Evolutionary conservation across 1,140 invertebrate species (phyloP).

Genomic region (Zaprionus camerounensis): DNA sequence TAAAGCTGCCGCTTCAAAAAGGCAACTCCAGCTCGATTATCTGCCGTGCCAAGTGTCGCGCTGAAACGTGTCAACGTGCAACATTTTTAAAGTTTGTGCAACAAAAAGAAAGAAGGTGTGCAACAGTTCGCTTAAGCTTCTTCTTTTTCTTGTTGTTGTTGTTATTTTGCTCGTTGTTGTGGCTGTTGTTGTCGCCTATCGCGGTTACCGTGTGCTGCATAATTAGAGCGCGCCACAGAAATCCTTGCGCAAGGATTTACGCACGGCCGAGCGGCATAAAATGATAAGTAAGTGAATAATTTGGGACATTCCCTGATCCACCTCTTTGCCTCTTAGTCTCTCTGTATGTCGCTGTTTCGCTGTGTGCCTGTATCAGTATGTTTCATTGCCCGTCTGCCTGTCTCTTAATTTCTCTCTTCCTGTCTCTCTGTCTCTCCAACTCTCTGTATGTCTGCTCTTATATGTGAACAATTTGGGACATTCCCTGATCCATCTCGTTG

Average conservation of each 20-base stretch:
- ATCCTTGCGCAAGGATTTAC: conserved; percentile 71
- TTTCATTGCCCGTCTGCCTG: no score
- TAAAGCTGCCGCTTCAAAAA: conserved; percentile 28
- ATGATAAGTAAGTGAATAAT: conserved; percentile 74
- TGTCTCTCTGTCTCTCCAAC: not conserved
- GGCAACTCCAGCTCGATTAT: conserved; percentile 8
- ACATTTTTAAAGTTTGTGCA: conserved; percentile 4
- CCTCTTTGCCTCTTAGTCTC: not conserved
- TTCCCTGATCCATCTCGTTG: not conserved
- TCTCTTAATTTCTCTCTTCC: not conserved
- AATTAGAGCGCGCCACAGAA: conserved; percentile 44
- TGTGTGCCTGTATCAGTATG: not conserved
- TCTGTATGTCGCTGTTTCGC: not conserved
- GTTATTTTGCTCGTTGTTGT: not conserved
- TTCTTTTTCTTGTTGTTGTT: not conserved
- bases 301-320: not conserved
- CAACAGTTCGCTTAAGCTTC: conserved; percentile 21
- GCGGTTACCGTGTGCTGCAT: conserved; percentile 41
- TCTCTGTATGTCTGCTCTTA: not conserved
- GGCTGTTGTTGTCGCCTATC: not conserved
- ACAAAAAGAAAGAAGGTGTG: not conserved
- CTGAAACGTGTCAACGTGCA: conserved; percentile 4
- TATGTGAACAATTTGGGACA: conserved; percentile 32
- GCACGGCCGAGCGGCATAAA: conserved; percentile 76
- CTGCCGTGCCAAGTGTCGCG: not conserved